Percentiles rank a stretch among this genome's conserved stretches.
Conservation (phyloP, 2,113 vertebrate genomes). For the Suricata suricatta region DNA sequence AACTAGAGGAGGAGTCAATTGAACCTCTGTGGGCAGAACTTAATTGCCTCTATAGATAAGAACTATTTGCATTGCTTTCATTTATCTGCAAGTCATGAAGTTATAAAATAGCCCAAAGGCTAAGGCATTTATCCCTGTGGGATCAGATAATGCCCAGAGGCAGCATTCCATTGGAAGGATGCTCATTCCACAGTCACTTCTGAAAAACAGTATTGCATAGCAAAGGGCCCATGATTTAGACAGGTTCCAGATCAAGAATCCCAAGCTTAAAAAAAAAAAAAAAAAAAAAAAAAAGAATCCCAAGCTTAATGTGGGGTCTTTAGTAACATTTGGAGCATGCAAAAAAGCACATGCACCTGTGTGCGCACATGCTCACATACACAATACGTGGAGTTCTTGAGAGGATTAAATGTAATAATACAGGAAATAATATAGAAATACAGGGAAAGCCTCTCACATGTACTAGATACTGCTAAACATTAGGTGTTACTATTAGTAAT, state of each 20-base stretch:
- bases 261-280: neutral
- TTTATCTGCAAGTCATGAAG: neutral
- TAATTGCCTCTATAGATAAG: neutral
- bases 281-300: too few relatives aligned
- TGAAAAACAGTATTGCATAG: neutral
- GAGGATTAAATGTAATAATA: neutral
- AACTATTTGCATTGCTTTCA: neutral
- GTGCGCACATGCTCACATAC: neutral
- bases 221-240: neutral
- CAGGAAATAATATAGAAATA: neutral
- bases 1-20: neutral
- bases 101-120: neutral
- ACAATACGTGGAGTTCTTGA: neutral
- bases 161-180: neutral
- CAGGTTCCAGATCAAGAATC: neutral
- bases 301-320: neutral
- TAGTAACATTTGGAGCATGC: neutral
- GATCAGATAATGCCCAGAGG: neutral
- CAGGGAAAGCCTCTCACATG: neutral
- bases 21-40: neutral
- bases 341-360: neutral
- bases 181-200: neutral
- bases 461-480: neutral
- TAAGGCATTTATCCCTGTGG: neutral
- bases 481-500: neutral